Base-by-base conservation (phyloP, 1,140 invertebrate species). In the Meteorus sp. region DNA sequence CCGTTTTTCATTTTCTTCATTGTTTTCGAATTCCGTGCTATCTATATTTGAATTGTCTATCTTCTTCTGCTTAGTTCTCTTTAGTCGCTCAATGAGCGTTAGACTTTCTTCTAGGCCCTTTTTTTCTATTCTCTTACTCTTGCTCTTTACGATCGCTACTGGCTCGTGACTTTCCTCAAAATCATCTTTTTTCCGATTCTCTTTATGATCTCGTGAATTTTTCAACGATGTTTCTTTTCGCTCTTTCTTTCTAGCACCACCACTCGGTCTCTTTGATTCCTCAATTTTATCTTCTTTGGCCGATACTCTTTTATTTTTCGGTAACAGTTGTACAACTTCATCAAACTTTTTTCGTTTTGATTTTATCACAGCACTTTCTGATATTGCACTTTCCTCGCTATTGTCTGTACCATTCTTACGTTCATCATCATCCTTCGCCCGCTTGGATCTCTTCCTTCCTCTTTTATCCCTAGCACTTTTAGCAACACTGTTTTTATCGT, bases 61-160 rank as follows among this genome's bases (percentile, higher is more conserved):
- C 73, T 81, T 81, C 72, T 63, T 80, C 66, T 63, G 80, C 65
- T 69, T 83, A 68, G 35, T 81, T 69, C 69, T 84, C 76, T 63
- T 79, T 63, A 70, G 72, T 70, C 69, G 83, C 74, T 79, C 82
- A 77, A 37, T 64, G 7, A 43, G 31, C 56, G 69, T 79, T 71
- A 65, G 71, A 72, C 68, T 79, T 63, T 78, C 80, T 33, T 66
- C 70, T 70, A 74, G 76, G 53, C 71, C 72, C 43, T 74, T 78
- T 47, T 76, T 79, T 23, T 75, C 75, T 13, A 72, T 74, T 56
- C 76, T 78, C 19, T 70, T 70, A 63, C 60, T 79, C 60, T 76
- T 79, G 41, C 61, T 72, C 51, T 75, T 77, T n/a, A 70, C 63
- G 19, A 69, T 71, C 37, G 69, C 65, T 27, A 64, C 61, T 45